These are phyloP conservation scores for Eumeta japonica DNA, from an alignment of 1,140 invertebrate species.

Conservation along the genomic window DNA sequence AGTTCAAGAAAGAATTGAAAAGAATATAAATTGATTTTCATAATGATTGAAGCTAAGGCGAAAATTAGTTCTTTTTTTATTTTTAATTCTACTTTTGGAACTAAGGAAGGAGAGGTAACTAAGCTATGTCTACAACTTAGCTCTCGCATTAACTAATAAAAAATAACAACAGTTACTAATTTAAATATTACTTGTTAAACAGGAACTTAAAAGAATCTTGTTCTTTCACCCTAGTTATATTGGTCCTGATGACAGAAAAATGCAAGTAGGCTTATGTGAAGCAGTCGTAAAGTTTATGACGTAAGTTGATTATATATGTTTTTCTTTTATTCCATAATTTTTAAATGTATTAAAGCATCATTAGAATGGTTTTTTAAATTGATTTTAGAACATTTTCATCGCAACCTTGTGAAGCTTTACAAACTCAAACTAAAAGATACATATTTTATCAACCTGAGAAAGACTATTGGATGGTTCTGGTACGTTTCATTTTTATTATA, in stretches of 20 bases:
- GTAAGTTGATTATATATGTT: conserved; percentile 61
- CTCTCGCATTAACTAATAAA: conserved; percentile 6
- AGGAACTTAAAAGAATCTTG: conserved; percentile 89
- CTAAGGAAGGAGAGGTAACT: conserved; percentile 51
- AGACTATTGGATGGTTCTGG: conserved; percentile 90
- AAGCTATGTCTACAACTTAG: conserved; percentile 5
- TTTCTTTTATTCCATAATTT: no score
- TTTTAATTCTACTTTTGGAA: conserved; percentile 51
- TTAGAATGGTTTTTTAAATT: conserved; percentile 10
- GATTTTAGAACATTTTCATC: conserved; percentile 80
- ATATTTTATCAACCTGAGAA: conserved; percentile 84
- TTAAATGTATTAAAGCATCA: conserved; percentile 4
- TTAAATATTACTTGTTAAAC: conserved; percentile 32
- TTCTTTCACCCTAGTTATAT: conserved; percentile 81
- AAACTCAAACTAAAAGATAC: conserved; percentile 86
- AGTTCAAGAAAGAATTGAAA: no score
- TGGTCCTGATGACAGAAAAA: conserved; percentile 80
- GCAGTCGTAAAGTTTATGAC: conserved; percentile 89
- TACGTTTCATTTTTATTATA: conserved; percentile 46
- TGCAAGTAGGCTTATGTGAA: conserved; percentile 87
- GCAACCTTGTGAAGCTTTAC: conserved; percentile 78
- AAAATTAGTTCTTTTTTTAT: conserved; percentile 53
- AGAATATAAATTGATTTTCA: no score
- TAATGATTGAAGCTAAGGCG: conserved; percentile 46
- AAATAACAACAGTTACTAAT: no score